phyloP scores from a whole-genome alignment of 2,888 invertebrate genomes.

The Dolichomitus sp. region DNA sequence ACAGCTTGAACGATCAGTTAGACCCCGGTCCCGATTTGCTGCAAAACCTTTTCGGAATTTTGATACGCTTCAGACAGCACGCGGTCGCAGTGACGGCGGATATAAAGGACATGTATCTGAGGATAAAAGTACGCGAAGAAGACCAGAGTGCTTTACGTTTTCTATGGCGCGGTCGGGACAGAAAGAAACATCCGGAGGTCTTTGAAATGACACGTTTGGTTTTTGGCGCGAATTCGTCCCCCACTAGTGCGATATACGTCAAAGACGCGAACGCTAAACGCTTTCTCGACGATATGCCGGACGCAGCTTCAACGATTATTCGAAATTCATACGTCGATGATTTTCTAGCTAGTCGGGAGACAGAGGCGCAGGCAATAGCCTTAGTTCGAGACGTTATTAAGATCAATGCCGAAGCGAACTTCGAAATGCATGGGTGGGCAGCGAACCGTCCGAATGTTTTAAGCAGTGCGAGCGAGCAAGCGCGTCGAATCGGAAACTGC shows the following conservation, averaged over 20 bases:
- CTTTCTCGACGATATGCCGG: constrained; percentile 62
- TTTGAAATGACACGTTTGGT: constrained; percentile 73
- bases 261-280: constrained; percentile 73
- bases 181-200: constrained; percentile 32
- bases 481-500: background rate
- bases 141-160: constrained; percentile 75
- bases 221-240: constrained; percentile 73
- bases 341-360: constrained; percentile 45
- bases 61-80: constrained; percentile 80
- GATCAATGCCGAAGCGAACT: background rate
- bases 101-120: constrained; percentile 80
- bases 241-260: constrained; percentile 74
- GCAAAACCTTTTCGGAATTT: constrained; percentile 77
- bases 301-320: constrained; percentile 71
- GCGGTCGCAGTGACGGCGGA: constrained; percentile 78
- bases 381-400: background rate
- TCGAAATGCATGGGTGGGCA: background rate
- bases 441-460: background rate
- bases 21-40: constrained; percentile 79
- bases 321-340: constrained; percentile 75
- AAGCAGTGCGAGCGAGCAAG: background rate
- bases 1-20: constrained; percentile 74
- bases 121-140: constrained; percentile 71
- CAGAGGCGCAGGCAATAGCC: background rate
- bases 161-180: constrained; percentile 63